Percentiles rank a stretch among this genome's conserved stretches.
Conservation (phyloP, 2,797 vertebrate species). For the Rhincodon typus region DNA sequence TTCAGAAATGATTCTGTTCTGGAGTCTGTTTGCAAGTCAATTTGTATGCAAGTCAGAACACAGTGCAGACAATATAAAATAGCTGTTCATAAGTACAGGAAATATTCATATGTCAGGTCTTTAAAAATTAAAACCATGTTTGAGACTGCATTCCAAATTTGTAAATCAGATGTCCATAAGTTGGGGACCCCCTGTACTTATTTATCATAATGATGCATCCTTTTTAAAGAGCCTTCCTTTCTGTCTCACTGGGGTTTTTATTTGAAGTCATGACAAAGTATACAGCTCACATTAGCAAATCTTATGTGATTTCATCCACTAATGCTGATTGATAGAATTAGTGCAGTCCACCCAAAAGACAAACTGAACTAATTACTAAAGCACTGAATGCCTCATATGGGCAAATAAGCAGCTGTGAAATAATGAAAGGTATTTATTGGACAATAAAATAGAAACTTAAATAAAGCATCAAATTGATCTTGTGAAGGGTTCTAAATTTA, state of each 20-base stretch:
- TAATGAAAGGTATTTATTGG: neutral
- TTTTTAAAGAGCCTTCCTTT: no score
- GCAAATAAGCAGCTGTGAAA: neutral
- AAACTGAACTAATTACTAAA: neutral
- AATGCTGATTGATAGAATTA: neutral
- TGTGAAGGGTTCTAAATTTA: neutral
- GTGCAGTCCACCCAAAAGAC: neutral
- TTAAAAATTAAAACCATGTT: no score
- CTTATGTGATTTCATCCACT: neutral
- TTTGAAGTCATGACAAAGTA: neutral
- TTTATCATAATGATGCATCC: no score
- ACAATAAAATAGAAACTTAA: neutral
- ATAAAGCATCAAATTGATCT: neutral
- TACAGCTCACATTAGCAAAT: neutral
- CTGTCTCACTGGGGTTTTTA: neutral
- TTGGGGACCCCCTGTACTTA: no score
- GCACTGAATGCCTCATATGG: neutral
- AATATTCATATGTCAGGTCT: no score
- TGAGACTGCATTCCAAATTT: no score
- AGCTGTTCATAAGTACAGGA: no score
- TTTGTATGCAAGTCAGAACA: no score
- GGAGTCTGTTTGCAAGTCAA: no score
- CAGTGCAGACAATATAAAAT: no score
- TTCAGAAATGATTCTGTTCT: no score
- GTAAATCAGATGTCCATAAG: no score